Percentiles rank a stretch among this genome's conserved stretches.
Conservation (phyloP, 2,888 invertebrate species). For the Clostera curtula region DNA sequence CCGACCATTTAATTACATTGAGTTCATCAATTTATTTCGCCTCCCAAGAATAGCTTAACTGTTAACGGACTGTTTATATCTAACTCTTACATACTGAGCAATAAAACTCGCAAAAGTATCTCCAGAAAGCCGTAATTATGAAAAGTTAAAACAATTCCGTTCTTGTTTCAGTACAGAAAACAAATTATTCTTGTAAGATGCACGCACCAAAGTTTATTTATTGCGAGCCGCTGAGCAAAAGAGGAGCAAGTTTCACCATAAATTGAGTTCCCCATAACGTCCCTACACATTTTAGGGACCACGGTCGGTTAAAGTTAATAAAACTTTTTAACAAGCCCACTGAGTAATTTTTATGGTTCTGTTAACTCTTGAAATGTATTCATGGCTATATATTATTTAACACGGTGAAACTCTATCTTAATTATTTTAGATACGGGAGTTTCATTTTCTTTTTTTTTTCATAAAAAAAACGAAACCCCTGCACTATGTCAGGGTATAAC, state of each 20-base stretch:
- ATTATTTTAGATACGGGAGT: not conserved
- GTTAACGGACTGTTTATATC: too few relatives aligned
- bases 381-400: slow-evolving; percentile 4
- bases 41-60: too few relatives aligned
- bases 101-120: too few relatives aligned
- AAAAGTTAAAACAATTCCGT: too few relatives aligned
- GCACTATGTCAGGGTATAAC: too few relatives aligned
- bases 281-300: not conserved
- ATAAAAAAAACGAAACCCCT: too few relatives aligned
- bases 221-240: not conserved
- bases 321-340: slow-evolving; percentile 17
- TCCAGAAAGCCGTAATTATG: too few relatives aligned
- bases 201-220: not conserved
- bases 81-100: too few relatives aligned
- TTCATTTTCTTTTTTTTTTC: too few relatives aligned
- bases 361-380: slow-evolving; percentile 13
- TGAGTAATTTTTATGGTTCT: slow-evolving; percentile 20
- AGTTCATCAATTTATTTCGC: too few relatives aligned
- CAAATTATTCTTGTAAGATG: not conserved
- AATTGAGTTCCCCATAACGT: not conserved
- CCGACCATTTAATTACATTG: too few relatives aligned
- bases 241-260: not conserved
- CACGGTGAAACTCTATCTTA: not conserved
- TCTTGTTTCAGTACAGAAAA: too few relatives aligned
- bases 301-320: not conserved